Conservation (phyloP, 2,888 invertebrate genomes). For the Tipula confusa region DNA sequence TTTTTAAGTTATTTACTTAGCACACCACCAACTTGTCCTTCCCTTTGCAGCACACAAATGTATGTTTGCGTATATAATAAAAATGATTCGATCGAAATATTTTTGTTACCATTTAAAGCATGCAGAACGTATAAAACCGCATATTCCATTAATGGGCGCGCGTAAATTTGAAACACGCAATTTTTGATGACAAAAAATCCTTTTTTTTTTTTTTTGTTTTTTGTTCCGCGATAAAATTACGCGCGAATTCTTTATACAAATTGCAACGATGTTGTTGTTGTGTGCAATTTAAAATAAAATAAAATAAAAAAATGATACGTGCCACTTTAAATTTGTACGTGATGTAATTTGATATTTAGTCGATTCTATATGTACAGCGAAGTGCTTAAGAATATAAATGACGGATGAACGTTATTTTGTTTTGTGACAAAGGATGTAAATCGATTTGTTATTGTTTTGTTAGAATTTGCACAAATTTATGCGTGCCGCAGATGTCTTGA, state of each 20-base stretch:
- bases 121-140: neutral
- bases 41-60: too few species aligned
- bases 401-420: neutral
- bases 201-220: neutral
- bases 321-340: neutral
- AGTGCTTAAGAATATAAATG: neutral
- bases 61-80: neutral
- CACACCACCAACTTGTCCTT: neutral
- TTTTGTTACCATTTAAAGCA: neutral
- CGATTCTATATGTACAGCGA: neutral
- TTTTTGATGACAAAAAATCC: neutral
- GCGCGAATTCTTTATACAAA: neutral
- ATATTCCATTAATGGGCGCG: constrained; percentile 12
- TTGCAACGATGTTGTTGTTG: neutral
- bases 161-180: constrained; percentile 16
- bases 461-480: too few species aligned
- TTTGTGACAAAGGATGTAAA: neutral
- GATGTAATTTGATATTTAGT: constrained; percentile 9
- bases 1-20: neutral
- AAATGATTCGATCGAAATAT: neutral
- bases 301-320: neutral
- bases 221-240: neutral
- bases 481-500: too few species aligned
- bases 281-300: neutral
- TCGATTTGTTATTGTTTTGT: too few species aligned